Conservation (phyloP, 2,113 vertebrate species). For the Marmota flaviventris region DNA sequence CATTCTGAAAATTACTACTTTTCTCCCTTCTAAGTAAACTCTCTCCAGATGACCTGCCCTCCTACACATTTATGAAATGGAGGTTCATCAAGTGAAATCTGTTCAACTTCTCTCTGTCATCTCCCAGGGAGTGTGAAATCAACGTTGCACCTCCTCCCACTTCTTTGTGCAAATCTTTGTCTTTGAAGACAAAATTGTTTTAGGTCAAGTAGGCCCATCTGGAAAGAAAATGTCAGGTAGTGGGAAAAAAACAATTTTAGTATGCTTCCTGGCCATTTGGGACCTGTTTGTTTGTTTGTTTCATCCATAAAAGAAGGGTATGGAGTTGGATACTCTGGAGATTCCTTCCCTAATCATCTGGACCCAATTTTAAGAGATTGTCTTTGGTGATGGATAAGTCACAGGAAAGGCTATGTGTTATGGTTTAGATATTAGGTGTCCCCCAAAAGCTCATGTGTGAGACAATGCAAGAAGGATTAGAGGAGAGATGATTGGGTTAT, state of each 20-base stretch:
- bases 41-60: slow-evolving; percentile 21
- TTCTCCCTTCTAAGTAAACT: neutral
- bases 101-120: neutral
- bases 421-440: no score
- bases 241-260: neutral
- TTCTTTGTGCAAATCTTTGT: neutral
- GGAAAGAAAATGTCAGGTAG: neutral
- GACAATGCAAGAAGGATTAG: no score
- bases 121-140: neutral
- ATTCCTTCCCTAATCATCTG: neutral
- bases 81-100: neutral
- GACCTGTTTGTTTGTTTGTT: neutral
- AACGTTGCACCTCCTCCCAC: neutral
- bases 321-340: neutral
- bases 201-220: neutral
- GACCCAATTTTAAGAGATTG: neutral
- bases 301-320: neutral
- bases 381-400: neutral
- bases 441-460: no score
- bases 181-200: slow-evolving; percentile 26
- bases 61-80: neutral
- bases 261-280: neutral
- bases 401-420: no score
- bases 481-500: no score
- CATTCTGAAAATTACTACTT: neutral